Percentiles rank a stretch among this genome's conserved stretches.
phyloP scores from a whole-genome alignment of 2,113 vertebrate species.

The Microtus richardsoni region DNA sequence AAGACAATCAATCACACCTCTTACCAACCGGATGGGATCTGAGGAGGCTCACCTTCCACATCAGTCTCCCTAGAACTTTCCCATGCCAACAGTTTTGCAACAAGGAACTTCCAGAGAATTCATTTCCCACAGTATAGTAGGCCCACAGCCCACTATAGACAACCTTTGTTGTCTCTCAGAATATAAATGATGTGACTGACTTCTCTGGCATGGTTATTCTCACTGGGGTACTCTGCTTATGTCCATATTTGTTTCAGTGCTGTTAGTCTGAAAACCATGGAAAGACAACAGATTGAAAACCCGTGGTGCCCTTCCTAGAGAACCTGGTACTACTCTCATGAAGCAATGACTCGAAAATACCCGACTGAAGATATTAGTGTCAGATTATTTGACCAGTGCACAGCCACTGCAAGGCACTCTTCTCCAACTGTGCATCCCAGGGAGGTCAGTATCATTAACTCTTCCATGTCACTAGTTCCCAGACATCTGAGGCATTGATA shows the following conservation, averaged over 20 bases:
- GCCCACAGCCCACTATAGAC: not conserved
- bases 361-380: not conserved
- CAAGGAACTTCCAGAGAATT: not conserved
- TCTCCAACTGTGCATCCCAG: not conserved
- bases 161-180: not conserved
- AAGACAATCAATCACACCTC: not conserved
- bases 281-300: not conserved
- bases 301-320: not conserved
- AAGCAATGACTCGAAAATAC: not conserved
- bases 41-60: not conserved
- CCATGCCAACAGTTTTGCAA: not conserved
- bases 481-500: not conserved
- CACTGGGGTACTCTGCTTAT: not conserved
- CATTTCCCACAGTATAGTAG: not conserved
- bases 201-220: not conserved
- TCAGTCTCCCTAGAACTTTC: not conserved
- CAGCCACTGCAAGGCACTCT: not conserved
- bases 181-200: not conserved
- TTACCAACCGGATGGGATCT: not conserved
- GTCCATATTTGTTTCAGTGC: not conserved
- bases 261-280: not conserved
- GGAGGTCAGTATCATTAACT: not conserved
- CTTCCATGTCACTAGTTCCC: not conserved
- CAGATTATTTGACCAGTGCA: not conserved
- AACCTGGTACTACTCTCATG: not conserved